Evolutionary conservation across 2,113 vertebrate genomes (phyloP).

Genomic region (Sorex fumeus): DNA sequence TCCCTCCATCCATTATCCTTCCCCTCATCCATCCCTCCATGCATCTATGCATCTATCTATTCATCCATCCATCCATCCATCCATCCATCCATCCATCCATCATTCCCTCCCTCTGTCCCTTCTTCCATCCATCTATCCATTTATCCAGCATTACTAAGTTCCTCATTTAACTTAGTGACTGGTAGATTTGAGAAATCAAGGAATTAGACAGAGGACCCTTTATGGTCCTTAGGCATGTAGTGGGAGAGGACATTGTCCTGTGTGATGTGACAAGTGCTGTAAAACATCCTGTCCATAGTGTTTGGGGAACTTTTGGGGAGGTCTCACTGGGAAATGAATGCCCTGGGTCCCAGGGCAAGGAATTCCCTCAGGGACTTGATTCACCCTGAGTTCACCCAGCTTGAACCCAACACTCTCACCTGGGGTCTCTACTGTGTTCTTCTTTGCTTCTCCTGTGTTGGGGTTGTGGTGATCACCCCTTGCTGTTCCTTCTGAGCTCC

Average conservation of each 20-base stretch:
- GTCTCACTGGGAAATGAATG: neutral
- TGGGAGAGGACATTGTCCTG: neutral
- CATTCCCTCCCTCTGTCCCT: too few relatives aligned
- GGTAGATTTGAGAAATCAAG: neutral
- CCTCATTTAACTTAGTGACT: constrained; percentile 5
- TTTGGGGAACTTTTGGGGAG: neutral
- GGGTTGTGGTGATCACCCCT: neutral
- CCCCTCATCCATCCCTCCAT: neutral
- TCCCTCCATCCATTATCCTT: neutral
- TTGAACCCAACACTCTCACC: neutral
- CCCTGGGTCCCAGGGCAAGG: neutral
- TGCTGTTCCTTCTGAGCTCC: neutral
- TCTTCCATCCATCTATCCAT: neutral
- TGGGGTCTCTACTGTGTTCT: neutral
- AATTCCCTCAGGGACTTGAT: neutral
- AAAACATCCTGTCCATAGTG: neutral
- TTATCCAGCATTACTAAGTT: neutral
- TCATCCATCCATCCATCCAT: neutral
- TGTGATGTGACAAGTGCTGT: neutral
- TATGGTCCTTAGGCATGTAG: neutral
- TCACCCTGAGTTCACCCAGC: neutral
- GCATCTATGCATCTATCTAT: neutral
- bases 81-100: neutral
- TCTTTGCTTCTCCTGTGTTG: neutral
- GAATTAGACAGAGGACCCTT: neutral